Base-by-base conservation (phyloP, 2,113 vertebrate species). In the Aphyosemion australe region DNA sequence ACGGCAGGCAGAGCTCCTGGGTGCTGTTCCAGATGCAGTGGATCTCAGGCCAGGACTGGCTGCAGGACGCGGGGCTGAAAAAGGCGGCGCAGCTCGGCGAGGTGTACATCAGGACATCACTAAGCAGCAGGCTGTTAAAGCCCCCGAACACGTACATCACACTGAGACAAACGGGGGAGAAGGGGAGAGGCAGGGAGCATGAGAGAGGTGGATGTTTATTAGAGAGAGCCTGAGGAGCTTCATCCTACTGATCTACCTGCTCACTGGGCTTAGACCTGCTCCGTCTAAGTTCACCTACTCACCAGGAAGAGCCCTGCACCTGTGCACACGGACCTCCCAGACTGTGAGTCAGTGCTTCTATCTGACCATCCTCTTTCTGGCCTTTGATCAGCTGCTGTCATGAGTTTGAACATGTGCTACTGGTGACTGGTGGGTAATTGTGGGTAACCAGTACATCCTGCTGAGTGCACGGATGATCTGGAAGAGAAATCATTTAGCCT, bases 91-190 rank as follows among this genome's bases (percentile, higher is more conserved):
- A 99, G 67, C 82, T 92, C 59, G 94, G 91, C 0, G 94, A 94
- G 0, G 94, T 95, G 77, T 94, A 98, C 52, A 88, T 82, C 39
- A 99, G 90, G 20, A 99, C 72, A 68, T 99, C 97, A 0, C 94
- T 94, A 63, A 98, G 94, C 42, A 99, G 93, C 50, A 99, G 94
- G 84, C 97, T 99, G 88, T 98, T 99, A 88, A 99, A 99, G 42
- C 97, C 97, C 8, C 97, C 97, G 13, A 97, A 98, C 4, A 99
- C 72, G n/a, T 96, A 97, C 96, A 99, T 97, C 20, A 88, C 91
- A 57, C 97, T 99, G 85, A 3, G 59, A 61, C 32, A 69, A 26
- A 43, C 34, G 13, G 43, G 42, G 9, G 65, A 20, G 6, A 5
- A 3, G n/a, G 41, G 58, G 12, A 19, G 16, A 39, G 16, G 13